Evolutionary conservation across 23 tunicate genomes (phyloP).

Genomic region (Styela plicata): DNA sequence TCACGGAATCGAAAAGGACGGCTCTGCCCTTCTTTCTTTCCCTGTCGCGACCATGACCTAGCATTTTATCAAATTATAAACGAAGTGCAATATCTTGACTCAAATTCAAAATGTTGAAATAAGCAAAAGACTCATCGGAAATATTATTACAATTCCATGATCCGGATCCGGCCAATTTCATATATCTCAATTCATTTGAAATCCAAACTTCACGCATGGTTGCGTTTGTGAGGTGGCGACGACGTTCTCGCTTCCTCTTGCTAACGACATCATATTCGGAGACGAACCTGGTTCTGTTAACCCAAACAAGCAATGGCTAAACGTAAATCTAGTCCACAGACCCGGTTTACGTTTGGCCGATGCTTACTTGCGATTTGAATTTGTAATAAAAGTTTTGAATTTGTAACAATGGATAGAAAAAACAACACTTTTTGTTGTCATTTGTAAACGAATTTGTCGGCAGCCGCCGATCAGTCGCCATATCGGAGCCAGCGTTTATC

Average conservation of each 20-base stretch:
- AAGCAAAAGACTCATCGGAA: not conserved
- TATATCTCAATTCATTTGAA: not conserved
- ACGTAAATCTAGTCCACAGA: not conserved
- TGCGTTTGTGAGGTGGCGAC: not conserved
- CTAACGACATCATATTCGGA: not conserved
- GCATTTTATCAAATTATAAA: no score
- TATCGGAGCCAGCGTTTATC: not conserved
- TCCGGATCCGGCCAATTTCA: not conserved
- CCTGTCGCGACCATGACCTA: no score
- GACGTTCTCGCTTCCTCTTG: not conserved
- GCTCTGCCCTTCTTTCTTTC: no score
- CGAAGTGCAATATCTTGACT: no score
- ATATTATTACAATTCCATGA: no score
- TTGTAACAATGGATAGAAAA: not conserved
- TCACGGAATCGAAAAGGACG: no score
- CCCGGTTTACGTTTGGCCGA: not conserved
- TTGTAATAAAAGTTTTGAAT: not conserved
- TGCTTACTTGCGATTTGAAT: not conserved
- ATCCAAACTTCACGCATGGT: not conserved
- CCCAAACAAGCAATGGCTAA: not conserved
- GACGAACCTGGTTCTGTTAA: not conserved
- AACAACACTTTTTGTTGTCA: not conserved
- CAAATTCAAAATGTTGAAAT: not conserved
- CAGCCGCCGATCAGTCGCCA: slow-evolving; percentile 1
- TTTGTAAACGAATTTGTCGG: not conserved